These are phyloP conservation scores for Muscicapa striata DNA, from an alignment of 2,797 vertebrate genomes.

Conservation along the genomic window DNA sequence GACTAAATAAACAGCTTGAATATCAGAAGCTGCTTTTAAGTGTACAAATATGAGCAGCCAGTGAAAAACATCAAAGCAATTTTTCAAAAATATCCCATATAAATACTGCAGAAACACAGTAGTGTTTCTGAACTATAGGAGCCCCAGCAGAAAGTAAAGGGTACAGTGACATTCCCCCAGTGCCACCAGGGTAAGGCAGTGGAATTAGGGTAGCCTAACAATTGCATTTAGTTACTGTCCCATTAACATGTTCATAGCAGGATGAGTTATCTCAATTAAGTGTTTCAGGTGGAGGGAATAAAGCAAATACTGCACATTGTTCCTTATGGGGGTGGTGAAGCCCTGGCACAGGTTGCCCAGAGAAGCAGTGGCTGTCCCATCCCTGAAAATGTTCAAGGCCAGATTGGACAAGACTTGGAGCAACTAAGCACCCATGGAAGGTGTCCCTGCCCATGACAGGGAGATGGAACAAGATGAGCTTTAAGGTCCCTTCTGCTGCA, in stretches of 20 bases:
- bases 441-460: not conserved
- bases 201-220: not conserved
- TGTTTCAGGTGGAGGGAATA: not conserved
- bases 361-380: not conserved
- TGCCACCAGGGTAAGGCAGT: too few species aligned
- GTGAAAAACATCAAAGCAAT: not conserved
- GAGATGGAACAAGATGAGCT: rapidly evolving
- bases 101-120: not conserved
- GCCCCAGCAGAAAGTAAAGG: not conserved
- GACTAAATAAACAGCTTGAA: not conserved
- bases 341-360: not conserved
- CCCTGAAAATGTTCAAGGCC: not conserved
- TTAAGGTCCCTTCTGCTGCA: not conserved
- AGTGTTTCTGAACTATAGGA: not conserved
- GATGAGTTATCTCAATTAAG: not conserved
- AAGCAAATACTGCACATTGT: not conserved
- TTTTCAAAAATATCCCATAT: not conserved
- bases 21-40: not conserved
- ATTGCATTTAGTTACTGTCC: not conserved
- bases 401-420: not conserved
- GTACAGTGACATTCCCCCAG: not conserved
- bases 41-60: not conserved
- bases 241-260: not conserved
- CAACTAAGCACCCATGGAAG: not conserved
- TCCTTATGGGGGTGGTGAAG: not conserved